Conservation (phyloP, 2,888 invertebrate species). For the Chrysomela aeneicollis region DNA sequence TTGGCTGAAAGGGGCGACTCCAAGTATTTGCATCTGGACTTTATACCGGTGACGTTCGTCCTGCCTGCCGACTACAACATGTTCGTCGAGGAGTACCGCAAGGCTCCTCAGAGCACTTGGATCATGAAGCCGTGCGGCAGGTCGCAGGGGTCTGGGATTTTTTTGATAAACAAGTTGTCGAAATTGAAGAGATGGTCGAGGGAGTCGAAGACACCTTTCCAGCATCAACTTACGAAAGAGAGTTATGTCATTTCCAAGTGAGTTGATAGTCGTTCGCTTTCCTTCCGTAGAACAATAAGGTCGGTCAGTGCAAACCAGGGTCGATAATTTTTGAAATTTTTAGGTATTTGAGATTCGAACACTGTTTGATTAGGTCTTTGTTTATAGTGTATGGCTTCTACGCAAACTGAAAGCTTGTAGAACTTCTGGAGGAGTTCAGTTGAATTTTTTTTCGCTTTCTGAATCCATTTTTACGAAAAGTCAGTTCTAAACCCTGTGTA, state of each 20-base stretch:
- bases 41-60: conserved; percentile 93
- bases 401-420: too few relatives aligned
- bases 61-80: conserved; percentile 96
- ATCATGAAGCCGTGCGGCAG: conserved; percentile 98
- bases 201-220: conserved; percentile 85
- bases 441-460: too few relatives aligned
- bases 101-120: conserved; percentile 94
- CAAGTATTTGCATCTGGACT: conserved; percentile 85
- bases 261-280: conserved; percentile 13
- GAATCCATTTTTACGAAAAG: too few relatives aligned
- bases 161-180: conserved; percentile 92
- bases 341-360: too few relatives aligned
- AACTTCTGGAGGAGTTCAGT: too few relatives aligned
- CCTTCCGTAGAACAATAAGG: too few relatives aligned
- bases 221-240: conserved; percentile 85
- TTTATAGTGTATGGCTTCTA: too few relatives aligned
- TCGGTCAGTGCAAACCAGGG: too few relatives aligned
- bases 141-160: conserved; percentile 94
- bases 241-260: conserved; percentile 94
- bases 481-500: too few relatives aligned
- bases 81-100: conserved; percentile 96
- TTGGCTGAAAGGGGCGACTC: conserved; percentile 84
- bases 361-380: too few relatives aligned
- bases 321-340: too few relatives aligned
- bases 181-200: conserved; percentile 91